Evolutionary conservation across 2,888 invertebrate species (phyloP).

Genomic region (Gibbula magus): DNA sequence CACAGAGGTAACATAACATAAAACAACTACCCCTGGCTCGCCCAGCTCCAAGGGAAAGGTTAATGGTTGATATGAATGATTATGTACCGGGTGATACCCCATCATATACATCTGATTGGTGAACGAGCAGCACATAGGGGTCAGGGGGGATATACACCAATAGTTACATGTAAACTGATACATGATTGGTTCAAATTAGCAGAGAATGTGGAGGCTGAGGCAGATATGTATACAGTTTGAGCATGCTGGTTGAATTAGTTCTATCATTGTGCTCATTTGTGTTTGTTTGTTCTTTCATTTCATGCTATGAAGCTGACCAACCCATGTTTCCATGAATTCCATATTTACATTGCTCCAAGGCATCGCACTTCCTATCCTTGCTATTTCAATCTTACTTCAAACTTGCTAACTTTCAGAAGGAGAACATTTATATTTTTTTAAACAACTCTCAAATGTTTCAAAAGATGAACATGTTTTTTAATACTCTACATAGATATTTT

Average conservation of each 20-base stretch:
- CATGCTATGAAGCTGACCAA: too few relatives aligned
- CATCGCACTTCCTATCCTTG: too few relatives aligned
- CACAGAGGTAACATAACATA: not conserved
- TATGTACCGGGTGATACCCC: not conserved
- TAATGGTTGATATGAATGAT: not conserved
- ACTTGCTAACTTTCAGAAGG: too few relatives aligned
- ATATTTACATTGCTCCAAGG: too few relatives aligned
- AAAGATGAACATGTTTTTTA: too few relatives aligned
- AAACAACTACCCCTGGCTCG: not conserved
- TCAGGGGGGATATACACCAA: conserved; percentile 4
- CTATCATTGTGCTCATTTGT: too few relatives aligned
- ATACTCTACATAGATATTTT: too few relatives aligned
- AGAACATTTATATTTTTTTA: too few relatives aligned
- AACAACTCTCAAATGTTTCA: too few relatives aligned
- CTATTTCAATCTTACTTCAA: too few relatives aligned
- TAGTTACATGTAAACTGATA: not conserved
- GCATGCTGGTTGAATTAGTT: not conserved
- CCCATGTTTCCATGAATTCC: too few relatives aligned
- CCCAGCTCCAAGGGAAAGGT: not conserved
- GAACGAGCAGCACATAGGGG: not conserved
- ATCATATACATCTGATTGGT: not conserved
- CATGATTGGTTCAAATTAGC: conserved; percentile 2
- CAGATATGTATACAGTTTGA: not conserved
- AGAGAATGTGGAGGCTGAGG: not conserved
- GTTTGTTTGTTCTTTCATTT: too few relatives aligned